Evolutionary conservation across 2,113 vertebrate genomes (phyloP).

Genomic region (Trochalopteron elliotii): DNA sequence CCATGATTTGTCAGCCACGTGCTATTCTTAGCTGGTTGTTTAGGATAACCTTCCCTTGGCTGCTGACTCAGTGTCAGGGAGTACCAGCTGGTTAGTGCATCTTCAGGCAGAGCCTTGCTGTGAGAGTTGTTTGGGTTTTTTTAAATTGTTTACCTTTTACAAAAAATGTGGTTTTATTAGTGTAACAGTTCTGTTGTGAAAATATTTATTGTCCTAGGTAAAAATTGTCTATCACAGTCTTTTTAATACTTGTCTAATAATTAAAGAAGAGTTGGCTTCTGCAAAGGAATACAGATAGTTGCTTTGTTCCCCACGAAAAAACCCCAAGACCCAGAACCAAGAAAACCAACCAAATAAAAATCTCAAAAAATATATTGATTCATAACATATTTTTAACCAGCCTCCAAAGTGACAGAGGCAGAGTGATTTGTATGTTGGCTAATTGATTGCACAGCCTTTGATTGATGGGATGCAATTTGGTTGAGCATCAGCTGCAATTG

Average conservation of each 20-base stretch:
- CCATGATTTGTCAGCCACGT: neutral
- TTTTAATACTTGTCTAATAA: neutral
- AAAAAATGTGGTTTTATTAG: neutral
- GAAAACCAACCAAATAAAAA: neutral
- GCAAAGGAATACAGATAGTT: neutral
- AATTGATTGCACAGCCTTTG: neutral
- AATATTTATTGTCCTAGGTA: neutral
- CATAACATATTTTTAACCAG: neutral
- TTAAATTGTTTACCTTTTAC: neutral
- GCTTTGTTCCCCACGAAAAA: neutral
- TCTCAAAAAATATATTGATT: neutral
- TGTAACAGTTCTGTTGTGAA: neutral
- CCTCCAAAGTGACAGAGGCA: neutral
- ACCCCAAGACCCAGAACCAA: neutral
- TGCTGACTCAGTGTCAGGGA: slow-evolving; percentile 9
- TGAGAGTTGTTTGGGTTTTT: neutral
- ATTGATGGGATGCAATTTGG: slow-evolving; percentile 14
- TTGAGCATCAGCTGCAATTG: neutral
- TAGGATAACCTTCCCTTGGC: slow-evolving; percentile 40
- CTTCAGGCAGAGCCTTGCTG: neutral
- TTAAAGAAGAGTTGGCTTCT: neutral
- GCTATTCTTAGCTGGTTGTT: slow-evolving; percentile 39
- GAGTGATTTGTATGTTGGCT: neutral
- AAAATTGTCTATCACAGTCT: neutral
- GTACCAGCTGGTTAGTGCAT: slow-evolving; percentile 22